Evolutionary conservation across 2,888 invertebrate species (phyloP), one percentile per base, ranked within the genome.

Genomic region (Acronicta aceris): DNA sequence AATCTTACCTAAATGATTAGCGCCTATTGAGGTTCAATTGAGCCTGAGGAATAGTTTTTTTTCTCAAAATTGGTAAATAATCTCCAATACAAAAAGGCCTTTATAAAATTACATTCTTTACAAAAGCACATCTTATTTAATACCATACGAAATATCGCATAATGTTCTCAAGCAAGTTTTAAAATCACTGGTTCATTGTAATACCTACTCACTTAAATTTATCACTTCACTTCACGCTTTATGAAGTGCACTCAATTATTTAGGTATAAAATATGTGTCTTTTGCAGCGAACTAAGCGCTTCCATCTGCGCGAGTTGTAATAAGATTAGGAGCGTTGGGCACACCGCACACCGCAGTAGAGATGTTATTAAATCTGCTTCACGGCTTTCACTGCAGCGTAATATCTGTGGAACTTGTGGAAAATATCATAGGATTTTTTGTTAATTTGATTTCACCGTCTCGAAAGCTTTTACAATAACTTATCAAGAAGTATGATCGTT

Each of bases 281-380:
- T 16, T 41, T 43, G 41, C 69, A 74, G 41, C 38, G 51, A 36
- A 49, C 52, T 56, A 46, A 73, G 52, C 50, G 33, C 38, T 15
- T 49, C 55, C 73, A 50, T 73, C 52, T 59, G 67, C 21, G 68
- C 46, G 43, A 68, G 69, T 67, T 67, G 42, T 68, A 70, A 74
- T 60, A 43, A 40, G 60, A 70, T 73, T 70, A 70, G 50, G 46
- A 45, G 42, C 55, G 49, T n/a, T 30, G 53, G 48, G 41, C 33
- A 59, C 47, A 49, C 74, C 72, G 43, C 68, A 58, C 27, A 6
- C 38, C 27, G 46, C 46, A 15, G 51, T 52, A 27, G 16, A 17
- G 36, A 30, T 41, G 46, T 60, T 70, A 73, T 70, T 60, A 74
- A 68, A 68, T 74, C 56, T 51, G 30, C 41, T 10, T 30, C 46